phyloP scores from a whole-genome alignment of 2,888 invertebrate species.

The Choristoneura rosaceana region DNA sequence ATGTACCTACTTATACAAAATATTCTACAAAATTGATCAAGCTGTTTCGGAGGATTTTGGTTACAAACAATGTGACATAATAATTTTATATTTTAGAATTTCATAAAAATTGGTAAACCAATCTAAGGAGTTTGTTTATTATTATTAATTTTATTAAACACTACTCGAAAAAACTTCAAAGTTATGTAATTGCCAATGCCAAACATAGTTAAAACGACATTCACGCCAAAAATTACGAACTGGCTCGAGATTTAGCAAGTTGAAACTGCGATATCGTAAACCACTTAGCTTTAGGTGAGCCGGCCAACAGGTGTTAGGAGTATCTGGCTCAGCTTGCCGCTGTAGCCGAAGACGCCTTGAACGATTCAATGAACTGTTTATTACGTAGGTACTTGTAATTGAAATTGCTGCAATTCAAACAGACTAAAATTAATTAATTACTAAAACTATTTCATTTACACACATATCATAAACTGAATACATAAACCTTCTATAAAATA shows the following conservation, averaged over 20 bases:
- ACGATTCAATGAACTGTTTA: background rate
- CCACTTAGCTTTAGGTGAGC: conserved; percentile 26
- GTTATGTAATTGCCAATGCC: background rate
- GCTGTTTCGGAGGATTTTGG: too few species aligned
- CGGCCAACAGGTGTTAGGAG: conserved; percentile 34
- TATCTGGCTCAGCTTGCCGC: background rate
- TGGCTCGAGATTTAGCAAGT: conserved; percentile 16
- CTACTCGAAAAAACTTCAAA: too few species aligned
- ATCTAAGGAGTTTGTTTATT: too few species aligned
- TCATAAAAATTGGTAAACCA: too few species aligned
- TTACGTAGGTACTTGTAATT: background rate
- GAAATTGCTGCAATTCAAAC: background rate
- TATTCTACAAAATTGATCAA: too few species aligned
- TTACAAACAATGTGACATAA: too few species aligned
- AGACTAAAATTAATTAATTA: background rate
- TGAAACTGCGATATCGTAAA: conserved; percentile 37
- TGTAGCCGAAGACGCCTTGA: background rate
- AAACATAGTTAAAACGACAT: background rate
- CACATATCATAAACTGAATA: too few species aligned
- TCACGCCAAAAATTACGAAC: conserved; percentile 24
- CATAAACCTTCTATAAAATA: too few species aligned
- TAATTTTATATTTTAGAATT: too few species aligned
- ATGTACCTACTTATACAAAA: too few species aligned
- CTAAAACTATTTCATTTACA: too few species aligned
- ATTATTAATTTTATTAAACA: too few species aligned